A percentile compares a stretch with the other conserved stretches of the same genome.
phyloP scores from a whole-genome alignment of 2,888 invertebrate genomes.

The Mimachlamys varia region DNA sequence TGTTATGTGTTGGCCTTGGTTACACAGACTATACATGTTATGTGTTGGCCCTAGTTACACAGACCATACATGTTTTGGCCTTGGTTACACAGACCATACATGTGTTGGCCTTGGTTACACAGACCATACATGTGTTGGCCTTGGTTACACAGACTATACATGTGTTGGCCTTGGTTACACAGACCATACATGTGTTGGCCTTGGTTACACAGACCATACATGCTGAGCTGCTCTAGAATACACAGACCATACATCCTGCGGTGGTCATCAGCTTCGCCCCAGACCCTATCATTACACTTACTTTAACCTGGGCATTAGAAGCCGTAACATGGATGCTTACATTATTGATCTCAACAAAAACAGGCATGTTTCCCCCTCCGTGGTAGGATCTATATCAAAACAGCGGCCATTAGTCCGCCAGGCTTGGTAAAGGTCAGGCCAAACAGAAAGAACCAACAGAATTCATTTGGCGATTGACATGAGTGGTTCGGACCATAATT shows the following conservation, averaged over 20 bases:
- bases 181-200: neutral
- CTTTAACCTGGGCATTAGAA: neutral
- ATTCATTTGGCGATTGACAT: constrained; percentile 29
- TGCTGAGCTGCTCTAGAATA: neutral
- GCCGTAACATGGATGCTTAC: constrained; percentile 16
- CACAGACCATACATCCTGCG: neutral
- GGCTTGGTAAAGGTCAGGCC: constrained; percentile 2
- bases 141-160: neutral
- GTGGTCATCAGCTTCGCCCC: neutral
- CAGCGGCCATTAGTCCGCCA: constrained; percentile 8
- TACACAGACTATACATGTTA: neutral
- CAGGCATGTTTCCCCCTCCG: neutral
- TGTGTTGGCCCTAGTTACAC: neutral
- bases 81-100: neutral
- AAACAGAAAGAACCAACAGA: neutral
- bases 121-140: neutral
- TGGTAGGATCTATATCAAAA: constrained; percentile 25
- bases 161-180: neutral
- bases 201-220: neutral
- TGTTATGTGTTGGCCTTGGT: too few species aligned
- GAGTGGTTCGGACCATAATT: constrained; percentile 26
- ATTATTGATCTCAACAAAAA: constrained; percentile 13
- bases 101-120: neutral
- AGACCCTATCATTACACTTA: constrained; percentile 31
- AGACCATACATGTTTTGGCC: neutral